Evolutionary conservation across 2,888 invertebrate genomes (phyloP).

Genomic region (Sycophila texana): DNA sequence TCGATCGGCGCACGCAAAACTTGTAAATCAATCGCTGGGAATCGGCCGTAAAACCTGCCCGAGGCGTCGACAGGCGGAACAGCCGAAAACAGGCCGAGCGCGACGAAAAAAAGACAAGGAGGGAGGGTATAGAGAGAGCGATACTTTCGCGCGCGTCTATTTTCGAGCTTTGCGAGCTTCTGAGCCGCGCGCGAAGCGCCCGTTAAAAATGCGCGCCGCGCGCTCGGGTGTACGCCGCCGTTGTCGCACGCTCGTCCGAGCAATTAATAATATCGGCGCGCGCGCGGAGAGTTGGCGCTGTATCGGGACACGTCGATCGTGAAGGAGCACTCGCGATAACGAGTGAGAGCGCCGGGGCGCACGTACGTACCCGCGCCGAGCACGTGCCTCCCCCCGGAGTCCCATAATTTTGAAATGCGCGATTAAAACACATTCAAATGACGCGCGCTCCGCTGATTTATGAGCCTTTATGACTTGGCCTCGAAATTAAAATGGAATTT

Average conservation of each 20-base stretch:
- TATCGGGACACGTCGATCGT: conserved; percentile 33
- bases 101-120: conserved; percentile 7
- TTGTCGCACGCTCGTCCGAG: conserved; percentile 25
- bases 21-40: conserved; percentile 20
- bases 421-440: not conserved
- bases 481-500: too few relatives aligned
- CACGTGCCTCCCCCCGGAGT: conserved; percentile 3
- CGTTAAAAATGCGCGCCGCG: conserved; percentile 28
- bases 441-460: too few relatives aligned
- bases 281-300: not conserved
- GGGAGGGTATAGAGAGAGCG: not conserved
- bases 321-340: conserved; percentile 16
- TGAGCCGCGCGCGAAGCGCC: conserved; percentile 29
- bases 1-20: conserved; percentile 5
- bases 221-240: not conserved
- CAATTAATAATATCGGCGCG: conserved; percentile 45
- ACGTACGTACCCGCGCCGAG: not conserved
- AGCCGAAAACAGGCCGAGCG: not conserved
- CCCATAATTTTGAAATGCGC: conserved; percentile 4
- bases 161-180: conserved; percentile 10
- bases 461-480: too few relatives aligned
- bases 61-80: conserved; percentile 21
- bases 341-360: not conserved
- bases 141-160: conserved; percentile 21
- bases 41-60: conserved; percentile 30